A percentile compares a stretch with the other conserved stretches of the same genome.
Evolutionary conservation across 30 jellyfish, hydroid and myxozoan genomes (phyloP).

Genomic region (Nemopilema nomurai): DNA sequence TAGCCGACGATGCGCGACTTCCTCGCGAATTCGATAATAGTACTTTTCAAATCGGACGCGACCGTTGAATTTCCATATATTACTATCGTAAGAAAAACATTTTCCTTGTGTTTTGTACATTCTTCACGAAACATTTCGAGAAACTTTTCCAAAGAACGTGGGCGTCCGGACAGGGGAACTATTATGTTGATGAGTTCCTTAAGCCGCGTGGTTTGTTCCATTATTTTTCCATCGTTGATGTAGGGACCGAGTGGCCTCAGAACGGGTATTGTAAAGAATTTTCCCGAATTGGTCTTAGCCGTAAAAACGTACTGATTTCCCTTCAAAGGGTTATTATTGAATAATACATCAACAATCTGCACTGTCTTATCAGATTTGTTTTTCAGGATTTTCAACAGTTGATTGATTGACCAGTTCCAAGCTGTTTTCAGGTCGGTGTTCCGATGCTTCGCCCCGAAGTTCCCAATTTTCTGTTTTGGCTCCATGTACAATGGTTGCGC

Average conservation of each 20-base stretch:
- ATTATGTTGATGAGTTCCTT: slow-evolving; percentile 76
- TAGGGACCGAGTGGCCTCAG: slow-evolving; percentile 82
- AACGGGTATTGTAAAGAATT: slow-evolving; percentile 47
- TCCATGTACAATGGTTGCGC: slow-evolving; percentile 60
- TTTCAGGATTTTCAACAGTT: slow-evolving; percentile 31
- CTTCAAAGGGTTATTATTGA: slow-evolving; percentile 62
- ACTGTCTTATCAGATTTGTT: slow-evolving; percentile 18
- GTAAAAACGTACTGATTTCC: slow-evolving; percentile 73
- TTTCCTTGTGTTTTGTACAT: slow-evolving; percentile 50
- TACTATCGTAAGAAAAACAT: slow-evolving; percentile 76
- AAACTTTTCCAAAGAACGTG: slow-evolving; percentile 52
- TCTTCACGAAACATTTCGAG: slow-evolving; percentile 61
- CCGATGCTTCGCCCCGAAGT: slow-evolving; percentile 77
- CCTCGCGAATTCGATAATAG: slow-evolving; percentile 58
- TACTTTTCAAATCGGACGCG: slow-evolving; percentile 50
- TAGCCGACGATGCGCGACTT: slow-evolving; percentile 52
- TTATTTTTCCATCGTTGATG: slow-evolving; percentile 38
- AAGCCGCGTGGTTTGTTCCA: slow-evolving; percentile 35
- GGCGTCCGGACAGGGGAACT: slow-evolving; percentile 79
- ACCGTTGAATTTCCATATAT: slow-evolving; percentile 71
- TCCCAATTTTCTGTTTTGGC: slow-evolving; percentile 77
- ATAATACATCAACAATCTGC: slow-evolving; percentile 33
- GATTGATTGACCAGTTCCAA: slow-evolving; percentile 55
- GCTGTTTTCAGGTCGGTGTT: slow-evolving; percentile 69
- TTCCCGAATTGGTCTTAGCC: slow-evolving; percentile 36